These are phyloP conservation scores for Petrocephalus zakoni DNA, from an alignment of 2,113 vertebrate species.

Conservation along the genomic window DNA sequence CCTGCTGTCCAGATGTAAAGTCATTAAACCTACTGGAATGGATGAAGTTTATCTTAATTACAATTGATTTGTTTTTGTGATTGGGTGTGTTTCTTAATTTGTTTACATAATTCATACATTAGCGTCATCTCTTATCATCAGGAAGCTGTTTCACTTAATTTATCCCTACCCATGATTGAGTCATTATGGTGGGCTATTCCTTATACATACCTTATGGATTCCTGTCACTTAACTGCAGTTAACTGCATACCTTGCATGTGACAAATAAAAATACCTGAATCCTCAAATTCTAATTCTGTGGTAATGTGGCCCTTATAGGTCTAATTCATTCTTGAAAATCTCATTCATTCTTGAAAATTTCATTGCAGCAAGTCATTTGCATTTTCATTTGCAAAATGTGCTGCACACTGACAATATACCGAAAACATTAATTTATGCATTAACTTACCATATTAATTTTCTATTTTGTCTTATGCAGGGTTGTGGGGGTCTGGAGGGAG, in stretches of 20 bases:
- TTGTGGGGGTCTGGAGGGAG: neutral
- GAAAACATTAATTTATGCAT: neutral
- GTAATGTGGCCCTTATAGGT: neutral
- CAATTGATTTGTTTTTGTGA: too few species aligned
- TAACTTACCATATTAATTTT: neutral
- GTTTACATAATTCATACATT: too few species aligned
- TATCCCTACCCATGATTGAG: neutral
- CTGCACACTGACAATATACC: neutral
- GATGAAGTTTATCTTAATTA: neutral
- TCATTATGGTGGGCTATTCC: neutral
- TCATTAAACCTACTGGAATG: neutral
- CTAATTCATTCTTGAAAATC: neutral
- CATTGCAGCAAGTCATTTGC: neutral
- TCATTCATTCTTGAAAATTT: neutral
- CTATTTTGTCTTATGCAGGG: neutral
- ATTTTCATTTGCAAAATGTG: neutral
- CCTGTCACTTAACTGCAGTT: neutral
- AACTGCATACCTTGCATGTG: neutral
- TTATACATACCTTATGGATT: neutral
- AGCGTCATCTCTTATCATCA: neutral
- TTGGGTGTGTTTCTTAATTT: too few species aligned
- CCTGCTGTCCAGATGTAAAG: too few species aligned
- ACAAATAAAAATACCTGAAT: neutral
- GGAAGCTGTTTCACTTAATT: neutral
- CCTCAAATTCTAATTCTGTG: neutral